Evolutionary conservation across 2,888 invertebrate species (phyloP).

Genomic region (Smittia sp.): DNA sequence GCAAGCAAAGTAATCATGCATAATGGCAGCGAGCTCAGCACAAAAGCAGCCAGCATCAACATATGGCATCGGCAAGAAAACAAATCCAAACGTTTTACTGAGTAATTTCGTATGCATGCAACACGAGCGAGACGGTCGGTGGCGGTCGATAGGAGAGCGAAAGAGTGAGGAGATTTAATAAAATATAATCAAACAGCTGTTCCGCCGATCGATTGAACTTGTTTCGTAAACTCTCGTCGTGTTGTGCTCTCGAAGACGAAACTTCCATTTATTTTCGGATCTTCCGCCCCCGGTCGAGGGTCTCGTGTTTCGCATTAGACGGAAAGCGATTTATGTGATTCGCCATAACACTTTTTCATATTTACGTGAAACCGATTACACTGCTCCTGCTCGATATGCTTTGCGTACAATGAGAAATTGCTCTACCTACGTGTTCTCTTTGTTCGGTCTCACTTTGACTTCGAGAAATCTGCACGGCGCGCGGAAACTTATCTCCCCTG

Average conservation of each 20-base stretch:
- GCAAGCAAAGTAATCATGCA: neutral
- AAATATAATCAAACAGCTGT: constrained; percentile 29
- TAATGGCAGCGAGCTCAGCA: neutral
- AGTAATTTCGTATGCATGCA: neutral
- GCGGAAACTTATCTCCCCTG: too few species aligned
- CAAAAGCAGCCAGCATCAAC: neutral
- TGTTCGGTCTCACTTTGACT: too few species aligned
- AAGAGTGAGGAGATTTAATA: constrained; percentile 10
- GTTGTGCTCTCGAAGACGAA: neutral
- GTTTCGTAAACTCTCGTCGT: neutral
- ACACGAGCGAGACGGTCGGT: neutral
- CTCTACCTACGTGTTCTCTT: too few species aligned
- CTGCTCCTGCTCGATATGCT: neutral
- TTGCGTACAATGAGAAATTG: too few species aligned
- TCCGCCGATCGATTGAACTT: constrained; percentile 20
- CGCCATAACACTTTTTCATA: neutral
- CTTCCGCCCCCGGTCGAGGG: neutral
- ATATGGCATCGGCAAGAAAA: neutral
- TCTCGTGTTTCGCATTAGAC: neutral
- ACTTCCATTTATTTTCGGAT: neutral
- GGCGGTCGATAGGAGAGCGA: neutral
- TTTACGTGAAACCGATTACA: neutral
- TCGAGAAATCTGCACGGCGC: too few species aligned
- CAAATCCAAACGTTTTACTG: neutral
- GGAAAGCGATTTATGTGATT: neutral